Conservation (phyloP, 2,888 invertebrate genomes). For the Drosophila nr. fundita region DNA sequence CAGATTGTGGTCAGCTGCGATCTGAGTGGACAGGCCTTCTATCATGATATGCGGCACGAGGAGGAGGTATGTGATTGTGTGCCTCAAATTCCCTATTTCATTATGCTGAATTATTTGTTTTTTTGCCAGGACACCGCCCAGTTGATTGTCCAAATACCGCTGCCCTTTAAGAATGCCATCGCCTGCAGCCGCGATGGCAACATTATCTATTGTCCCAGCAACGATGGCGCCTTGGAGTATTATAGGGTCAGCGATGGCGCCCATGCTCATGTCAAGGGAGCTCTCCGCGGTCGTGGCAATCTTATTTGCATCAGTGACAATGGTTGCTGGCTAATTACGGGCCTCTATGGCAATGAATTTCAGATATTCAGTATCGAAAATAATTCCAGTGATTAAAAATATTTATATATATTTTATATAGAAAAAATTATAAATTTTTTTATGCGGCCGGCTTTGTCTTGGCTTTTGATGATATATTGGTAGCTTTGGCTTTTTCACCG, state of each 20-base stretch:
- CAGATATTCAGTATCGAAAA: slow-evolving; percentile 79
- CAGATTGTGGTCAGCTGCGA: slow-evolving; percentile 83
- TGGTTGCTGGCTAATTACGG: slow-evolving; percentile 83
- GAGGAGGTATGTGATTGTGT: slow-evolving; percentile 67
- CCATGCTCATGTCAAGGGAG: slow-evolving; percentile 76
- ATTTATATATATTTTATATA: neutral
- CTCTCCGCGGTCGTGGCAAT: slow-evolving; percentile 80
- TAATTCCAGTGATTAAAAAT: slow-evolving; percentile 11
- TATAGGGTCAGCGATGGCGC: slow-evolving; percentile 79
- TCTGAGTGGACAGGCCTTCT: slow-evolving; percentile 83
- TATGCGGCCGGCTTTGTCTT: neutral
- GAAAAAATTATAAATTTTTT: neutral
- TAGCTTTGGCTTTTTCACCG: neutral
- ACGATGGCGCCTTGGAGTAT: slow-evolving; percentile 81
- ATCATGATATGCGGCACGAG: slow-evolving; percentile 76
- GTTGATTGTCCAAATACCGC: slow-evolving; percentile 81
- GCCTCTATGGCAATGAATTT: slow-evolving; percentile 81
- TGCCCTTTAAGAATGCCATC: slow-evolving; percentile 83
- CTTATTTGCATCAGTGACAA: slow-evolving; percentile 83
- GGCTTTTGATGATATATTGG: neutral
- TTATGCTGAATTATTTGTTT: neutral
- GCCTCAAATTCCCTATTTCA: neutral
- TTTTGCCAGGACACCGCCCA: slow-evolving; percentile 72
- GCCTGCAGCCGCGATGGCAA: slow-evolving; percentile 79
- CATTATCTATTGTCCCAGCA: slow-evolving; percentile 81